These are phyloP conservation scores for Carabus problematicus DNA, from an alignment of 2,888 invertebrate species.

Conservation along the genomic window DNA sequence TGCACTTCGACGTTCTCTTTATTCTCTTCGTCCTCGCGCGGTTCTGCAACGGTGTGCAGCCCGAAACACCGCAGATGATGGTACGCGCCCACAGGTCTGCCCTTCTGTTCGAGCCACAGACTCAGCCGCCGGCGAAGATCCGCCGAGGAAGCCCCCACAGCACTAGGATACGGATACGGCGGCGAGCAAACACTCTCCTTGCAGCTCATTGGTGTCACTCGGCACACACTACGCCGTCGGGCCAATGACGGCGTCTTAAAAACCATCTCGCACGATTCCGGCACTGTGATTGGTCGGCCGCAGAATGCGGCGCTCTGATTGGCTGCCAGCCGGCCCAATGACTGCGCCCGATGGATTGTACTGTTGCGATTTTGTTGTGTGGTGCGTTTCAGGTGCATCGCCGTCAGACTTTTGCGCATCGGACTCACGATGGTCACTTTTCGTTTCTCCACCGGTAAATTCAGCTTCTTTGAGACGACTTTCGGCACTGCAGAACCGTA, in stretches of 20 bases:
- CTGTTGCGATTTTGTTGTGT: conserved; percentile 54
- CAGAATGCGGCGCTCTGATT: conserved; percentile 19
- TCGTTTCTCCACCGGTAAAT: neutral
- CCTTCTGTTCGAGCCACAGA: conserved; percentile 63
- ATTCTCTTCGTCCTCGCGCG: conserved; percentile 53
- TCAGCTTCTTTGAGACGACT: too few relatives aligned
- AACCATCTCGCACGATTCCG: conserved; percentile 54
- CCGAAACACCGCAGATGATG: conserved; percentile 66
- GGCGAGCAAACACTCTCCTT: neutral
- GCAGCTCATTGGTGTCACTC: conserved; percentile 53
- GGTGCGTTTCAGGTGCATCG: conserved; percentile 61
- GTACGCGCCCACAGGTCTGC: conserved; percentile 61
- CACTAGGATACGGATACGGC: neutral
- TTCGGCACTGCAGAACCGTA: neutral
- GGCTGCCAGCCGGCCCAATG: conserved; percentile 58
- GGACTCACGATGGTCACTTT: conserved; percentile 18
- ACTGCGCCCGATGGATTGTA: conserved; percentile 47
- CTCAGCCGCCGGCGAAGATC: conserved; percentile 60
- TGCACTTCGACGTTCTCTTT: conserved; percentile 62
- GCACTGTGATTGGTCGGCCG: conserved; percentile 45
- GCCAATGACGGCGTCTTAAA: conserved; percentile 56
- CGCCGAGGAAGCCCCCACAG: conserved; percentile 1
- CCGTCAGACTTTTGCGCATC: conserved; percentile 54
- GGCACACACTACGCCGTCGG: conserved; percentile 52
- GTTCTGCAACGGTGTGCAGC: conserved; percentile 42